phyloP scores from a whole-genome alignment of 2,888 invertebrate species.

The Trypoxylon attenuatum region DNA sequence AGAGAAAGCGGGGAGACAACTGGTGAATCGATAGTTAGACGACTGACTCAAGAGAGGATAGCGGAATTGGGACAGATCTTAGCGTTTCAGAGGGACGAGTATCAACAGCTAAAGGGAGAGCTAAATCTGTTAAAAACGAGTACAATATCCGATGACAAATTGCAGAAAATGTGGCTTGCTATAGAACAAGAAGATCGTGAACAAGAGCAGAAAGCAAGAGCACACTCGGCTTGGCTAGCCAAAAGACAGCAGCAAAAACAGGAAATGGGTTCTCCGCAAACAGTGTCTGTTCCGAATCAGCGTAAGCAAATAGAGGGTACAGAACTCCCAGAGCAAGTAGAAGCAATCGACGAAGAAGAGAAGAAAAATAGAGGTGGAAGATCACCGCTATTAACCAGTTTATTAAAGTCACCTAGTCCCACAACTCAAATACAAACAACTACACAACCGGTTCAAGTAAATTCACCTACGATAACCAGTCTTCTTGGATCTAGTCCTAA shows the following conservation, averaged over 20 bases:
- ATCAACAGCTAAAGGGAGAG: constrained; percentile 83
- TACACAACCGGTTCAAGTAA: constrained; percentile 71
- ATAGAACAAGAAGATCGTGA: constrained; percentile 85
- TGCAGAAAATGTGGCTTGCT: constrained; percentile 84
- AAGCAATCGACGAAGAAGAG: constrained; percentile 64
- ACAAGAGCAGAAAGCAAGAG: constrained; percentile 81
- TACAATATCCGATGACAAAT: constrained; percentile 81
- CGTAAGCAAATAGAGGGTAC: constrained; percentile 51
- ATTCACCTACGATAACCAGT: constrained; percentile 77
- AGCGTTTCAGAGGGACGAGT: constrained; percentile 83
- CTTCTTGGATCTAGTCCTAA: constrained; percentile 74
- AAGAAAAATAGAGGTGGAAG: constrained; percentile 65
- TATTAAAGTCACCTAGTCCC: constrained; percentile 84
- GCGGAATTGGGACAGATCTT: constrained; percentile 84
- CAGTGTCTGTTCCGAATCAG: constrained; percentile 38
- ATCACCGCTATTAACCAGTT: constrained; percentile 85
- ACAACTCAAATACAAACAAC: constrained; percentile 69
- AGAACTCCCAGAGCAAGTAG: constrained; percentile 51
- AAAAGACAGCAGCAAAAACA: constrained; percentile 68
- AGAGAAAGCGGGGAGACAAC: constrained; percentile 84
- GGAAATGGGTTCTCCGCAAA: constrained; percentile 52
- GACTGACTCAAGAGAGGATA: constrained; percentile 86
- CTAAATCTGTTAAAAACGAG: constrained; percentile 78
- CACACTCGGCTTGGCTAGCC: constrained; percentile 70
- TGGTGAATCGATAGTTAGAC: constrained; percentile 85